Conservation (phyloP, 2,888 invertebrate species). For the Acanthoscelides obtectus region DNA sequence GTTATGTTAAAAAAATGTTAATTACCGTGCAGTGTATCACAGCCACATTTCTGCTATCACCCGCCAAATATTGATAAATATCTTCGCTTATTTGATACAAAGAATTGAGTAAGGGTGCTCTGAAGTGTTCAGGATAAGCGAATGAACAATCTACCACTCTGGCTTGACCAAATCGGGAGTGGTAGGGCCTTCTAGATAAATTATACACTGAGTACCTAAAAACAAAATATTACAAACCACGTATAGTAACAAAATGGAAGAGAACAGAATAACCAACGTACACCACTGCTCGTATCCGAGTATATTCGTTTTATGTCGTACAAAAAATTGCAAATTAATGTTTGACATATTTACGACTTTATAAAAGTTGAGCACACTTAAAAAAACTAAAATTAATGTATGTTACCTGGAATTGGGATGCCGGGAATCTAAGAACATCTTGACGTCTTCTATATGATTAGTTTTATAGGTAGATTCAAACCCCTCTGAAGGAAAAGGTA, state of each 20-base stretch:
- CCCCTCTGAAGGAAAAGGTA: slow-evolving; percentile 94
- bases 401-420: slow-evolving; percentile 58
- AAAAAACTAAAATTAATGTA: too few relatives aligned
- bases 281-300: too few relatives aligned
- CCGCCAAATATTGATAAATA: slow-evolving; percentile 80
- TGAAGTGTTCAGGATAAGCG: slow-evolving; percentile 63
- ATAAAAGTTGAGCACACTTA: too few relatives aligned
- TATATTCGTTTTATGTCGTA: too few relatives aligned
- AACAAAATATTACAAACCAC: neutral
- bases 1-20: slow-evolving; percentile 24
- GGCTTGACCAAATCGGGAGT: slow-evolving; percentile 54
- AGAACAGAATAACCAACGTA: too few relatives aligned
- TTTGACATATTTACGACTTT: too few relatives aligned
- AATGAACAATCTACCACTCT: slow-evolving; percentile 60
- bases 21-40: slow-evolving; percentile 79
- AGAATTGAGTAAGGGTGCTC: slow-evolving; percentile 75
- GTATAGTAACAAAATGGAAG: too few relatives aligned
- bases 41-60: slow-evolving; percentile 76
- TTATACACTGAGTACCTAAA: slow-evolving; percentile 78
- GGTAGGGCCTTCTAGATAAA: slow-evolving; percentile 59
- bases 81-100: slow-evolving; percentile 81
- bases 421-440: slow-evolving; percentile 71
- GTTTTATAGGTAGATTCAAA: slow-evolving; percentile 89
- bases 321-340: too few relatives aligned
- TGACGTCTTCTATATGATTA: slow-evolving; percentile 90